phyloP scores from a whole-genome alignment of 2,113 vertebrate species.

The Odocoileus virginianus region DNA sequence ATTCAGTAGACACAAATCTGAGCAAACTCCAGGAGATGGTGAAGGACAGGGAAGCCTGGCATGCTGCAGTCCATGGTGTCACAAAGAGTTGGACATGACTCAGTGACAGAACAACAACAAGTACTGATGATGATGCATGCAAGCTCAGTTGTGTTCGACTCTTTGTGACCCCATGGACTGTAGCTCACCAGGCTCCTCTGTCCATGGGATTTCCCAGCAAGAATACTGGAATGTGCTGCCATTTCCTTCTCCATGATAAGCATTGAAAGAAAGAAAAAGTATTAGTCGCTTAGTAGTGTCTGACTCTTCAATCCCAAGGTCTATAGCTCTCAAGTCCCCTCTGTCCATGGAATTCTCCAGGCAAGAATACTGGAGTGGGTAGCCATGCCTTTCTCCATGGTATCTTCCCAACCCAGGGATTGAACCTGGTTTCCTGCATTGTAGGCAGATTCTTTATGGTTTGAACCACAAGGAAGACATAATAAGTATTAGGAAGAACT shows the following conservation, averaged over 20 bases:
- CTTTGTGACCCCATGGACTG: background rate
- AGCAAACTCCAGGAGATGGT: background rate
- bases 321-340: background rate
- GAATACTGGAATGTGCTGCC: background rate
- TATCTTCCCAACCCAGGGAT: background rate
- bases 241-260: background rate
- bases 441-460: background rate
- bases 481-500: background rate
- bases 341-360: background rate
- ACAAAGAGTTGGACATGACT: rapidly evolving
- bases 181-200: background rate
- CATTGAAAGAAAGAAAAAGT: background rate
- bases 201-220: background rate
- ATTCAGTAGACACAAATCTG: background rate
- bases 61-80: background rate
- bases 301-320: background rate
- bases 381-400: background rate
- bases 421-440: background rate
- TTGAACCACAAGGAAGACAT: background rate
- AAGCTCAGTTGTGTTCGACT: background rate
- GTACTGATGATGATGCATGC: background rate
- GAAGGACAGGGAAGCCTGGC: background rate
- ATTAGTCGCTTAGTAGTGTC: background rate
- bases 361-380: background rate
- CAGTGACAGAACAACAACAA: background rate